Conservation (phyloP, 2,888 invertebrate species). For the Esperia sulphurella region DNA sequence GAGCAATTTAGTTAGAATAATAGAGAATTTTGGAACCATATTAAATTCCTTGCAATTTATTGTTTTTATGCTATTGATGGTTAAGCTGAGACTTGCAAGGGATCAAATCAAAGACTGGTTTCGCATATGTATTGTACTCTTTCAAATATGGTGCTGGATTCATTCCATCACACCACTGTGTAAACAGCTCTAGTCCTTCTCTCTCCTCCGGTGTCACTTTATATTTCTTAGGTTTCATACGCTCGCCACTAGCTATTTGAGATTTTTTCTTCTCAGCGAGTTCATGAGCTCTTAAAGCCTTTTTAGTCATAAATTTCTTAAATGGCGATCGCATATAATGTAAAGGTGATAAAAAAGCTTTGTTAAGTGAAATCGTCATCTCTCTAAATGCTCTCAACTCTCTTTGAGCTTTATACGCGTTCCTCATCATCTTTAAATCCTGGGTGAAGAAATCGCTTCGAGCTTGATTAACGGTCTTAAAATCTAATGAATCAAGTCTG, state of each 20-base stretch:
- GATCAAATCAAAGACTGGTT: constrained; percentile 33
- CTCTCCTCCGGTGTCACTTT: constrained; percentile 54
- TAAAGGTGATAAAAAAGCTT: constrained; percentile 60
- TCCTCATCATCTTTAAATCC: constrained; percentile 64
- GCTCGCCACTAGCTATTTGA: constrained; percentile 28
- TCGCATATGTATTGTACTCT: constrained; percentile 52
- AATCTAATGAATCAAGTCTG: constrained; percentile 61
- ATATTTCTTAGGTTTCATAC: constrained; percentile 37
- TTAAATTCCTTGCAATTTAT: too few species aligned
- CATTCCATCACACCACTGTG: constrained; percentile 67
- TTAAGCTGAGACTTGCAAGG: constrained; percentile 24
- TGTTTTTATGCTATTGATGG: too few species aligned
- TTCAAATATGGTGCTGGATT: constrained; percentile 55
- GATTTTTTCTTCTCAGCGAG: constrained; percentile 40
- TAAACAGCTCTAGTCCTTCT: constrained; percentile 56
- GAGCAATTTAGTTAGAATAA: constrained; percentile 9
- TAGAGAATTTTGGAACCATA: neutral
- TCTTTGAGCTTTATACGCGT: constrained; percentile 61
- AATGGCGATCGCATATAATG: constrained; percentile 50
- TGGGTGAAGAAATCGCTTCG: constrained; percentile 61
- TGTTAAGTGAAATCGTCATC: constrained; percentile 69
- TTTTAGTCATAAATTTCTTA: constrained; percentile 54
- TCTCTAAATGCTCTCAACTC: constrained; percentile 62
- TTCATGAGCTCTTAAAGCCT: constrained; percentile 40
- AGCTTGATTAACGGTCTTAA: constrained; percentile 64